Evolutionary conservation across 2,888 invertebrate genomes (phyloP), one percentile per base, ranked within the genome.

Genomic region (Exocentrus adspersus): DNA sequence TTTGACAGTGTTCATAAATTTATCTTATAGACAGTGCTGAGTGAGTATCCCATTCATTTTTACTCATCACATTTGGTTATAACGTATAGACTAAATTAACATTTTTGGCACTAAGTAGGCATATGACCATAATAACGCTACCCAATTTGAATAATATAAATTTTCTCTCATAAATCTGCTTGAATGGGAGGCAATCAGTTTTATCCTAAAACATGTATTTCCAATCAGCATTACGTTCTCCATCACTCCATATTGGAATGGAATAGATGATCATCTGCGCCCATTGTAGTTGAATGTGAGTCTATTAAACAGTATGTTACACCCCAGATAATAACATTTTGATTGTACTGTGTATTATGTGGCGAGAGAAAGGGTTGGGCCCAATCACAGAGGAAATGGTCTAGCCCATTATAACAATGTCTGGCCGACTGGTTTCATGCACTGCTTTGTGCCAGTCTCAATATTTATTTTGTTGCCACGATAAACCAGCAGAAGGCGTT

Each of bases 251-350:
- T 48, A 60, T 37, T 45, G 65, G 58, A 68, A 66, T 68, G 64
- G 65, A 72, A 70, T 69, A 68, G 67, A 68, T 66, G 68, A 66
- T 72, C 70, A 73, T 70, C 71, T 67, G 62, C 56, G 62, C 59
- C 65, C 62, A 70, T 72, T 72, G 69, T 71, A 68, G 70, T 68
- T 65, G 70, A 68, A 69, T 71, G 72, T 67, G 67, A 69, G 71
- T 75, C 73, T 66, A 76, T 75, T 76, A 75, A 76, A 73, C 75
- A 69, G 72, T 66, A 69, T 68, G 76, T 77, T 76, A 77, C 75
- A 73, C 77, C 76, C 75, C 68, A 76, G 72, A 78, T 78, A 76
- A 79, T 77, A 76, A 76, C 74, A 71, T 71, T 76, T 72, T 77
- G 77, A 78, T 77, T 78, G 77, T 72, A 73, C 70, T 64, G 73